Conservation (phyloP, 2,888 invertebrate species). For the Ichneumoninae sp. region DNA sequence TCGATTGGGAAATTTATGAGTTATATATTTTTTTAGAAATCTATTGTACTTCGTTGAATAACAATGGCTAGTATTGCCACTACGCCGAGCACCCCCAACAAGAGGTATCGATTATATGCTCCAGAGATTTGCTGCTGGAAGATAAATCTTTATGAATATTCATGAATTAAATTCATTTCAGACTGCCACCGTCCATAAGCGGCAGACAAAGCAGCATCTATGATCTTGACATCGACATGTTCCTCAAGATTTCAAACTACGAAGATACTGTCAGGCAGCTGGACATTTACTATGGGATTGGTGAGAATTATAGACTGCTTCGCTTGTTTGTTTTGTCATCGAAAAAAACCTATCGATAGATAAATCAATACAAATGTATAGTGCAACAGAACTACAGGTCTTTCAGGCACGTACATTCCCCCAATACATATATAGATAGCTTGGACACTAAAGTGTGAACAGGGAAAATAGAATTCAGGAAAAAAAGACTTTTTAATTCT, state of each 20-base stretch:
- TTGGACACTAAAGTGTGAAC: not conserved
- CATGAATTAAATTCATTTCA: conserved; percentile 2
- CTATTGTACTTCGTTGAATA: conserved; percentile 5
- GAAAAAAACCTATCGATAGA: not conserved
- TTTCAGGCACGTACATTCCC: no score
- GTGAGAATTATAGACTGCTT: conserved; percentile 85
- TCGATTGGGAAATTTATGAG: not conserved
- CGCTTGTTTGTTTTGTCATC: conserved; percentile 20
- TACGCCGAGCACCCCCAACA: conserved; percentile 35
- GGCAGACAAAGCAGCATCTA: conserved; percentile 89
- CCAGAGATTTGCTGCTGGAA: not conserved
- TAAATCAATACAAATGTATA: not conserved
- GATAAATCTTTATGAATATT: not conserved
- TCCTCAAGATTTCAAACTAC: conserved; percentile 93
- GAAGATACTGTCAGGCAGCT: conserved; percentile 95
- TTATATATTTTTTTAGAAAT: conserved; percentile 22
- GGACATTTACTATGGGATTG: conserved; percentile 97
- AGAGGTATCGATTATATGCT: not conserved
- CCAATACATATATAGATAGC: not conserved
- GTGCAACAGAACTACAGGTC: no score
- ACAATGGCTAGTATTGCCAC: conserved; percentile 11
- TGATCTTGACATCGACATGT: conserved; percentile 92
- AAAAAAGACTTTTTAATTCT: not conserved
- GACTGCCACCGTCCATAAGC: conserved; percentile 63
- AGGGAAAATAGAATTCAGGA: not conserved